Evolutionary conservation across 2,797 vertebrate species (phyloP).

Genomic region (Coendou prehensilis): DNA sequence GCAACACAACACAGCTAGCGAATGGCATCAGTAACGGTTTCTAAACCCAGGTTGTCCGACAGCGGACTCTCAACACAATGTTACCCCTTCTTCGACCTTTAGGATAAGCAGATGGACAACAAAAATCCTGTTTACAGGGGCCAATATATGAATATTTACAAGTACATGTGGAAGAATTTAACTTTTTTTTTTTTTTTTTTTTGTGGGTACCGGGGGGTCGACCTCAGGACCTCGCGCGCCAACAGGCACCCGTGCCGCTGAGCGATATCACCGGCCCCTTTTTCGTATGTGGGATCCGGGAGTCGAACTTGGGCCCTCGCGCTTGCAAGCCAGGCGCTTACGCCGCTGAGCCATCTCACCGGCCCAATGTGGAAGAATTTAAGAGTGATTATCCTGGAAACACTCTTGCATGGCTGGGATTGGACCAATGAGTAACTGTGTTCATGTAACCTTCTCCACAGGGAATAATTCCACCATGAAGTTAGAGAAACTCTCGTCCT

Average conservation of each 20-base stretch:
- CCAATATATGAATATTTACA: conserved; percentile 19
- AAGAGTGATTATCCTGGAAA: conserved; percentile 75
- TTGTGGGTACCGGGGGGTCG: too few species aligned
- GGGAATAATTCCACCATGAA: conserved; percentile 68
- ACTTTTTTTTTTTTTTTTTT: too few species aligned
- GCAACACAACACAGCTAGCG: background rate
- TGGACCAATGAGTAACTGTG: conserved; percentile 61
- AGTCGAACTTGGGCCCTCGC: too few species aligned
- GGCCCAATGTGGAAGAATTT: conserved; percentile 79
- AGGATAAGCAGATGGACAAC: background rate
- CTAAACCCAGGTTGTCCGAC: background rate
- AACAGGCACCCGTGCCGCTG: too few species aligned
- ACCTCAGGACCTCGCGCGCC: too few species aligned
- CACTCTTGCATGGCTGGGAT: conserved; percentile 60
- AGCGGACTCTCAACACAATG: background rate
- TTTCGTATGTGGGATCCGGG: too few species aligned
- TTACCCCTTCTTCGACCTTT: background rate
- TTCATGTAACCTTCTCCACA: conserved; percentile 61
- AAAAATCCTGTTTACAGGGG: background rate
- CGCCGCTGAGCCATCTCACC: too few species aligned
- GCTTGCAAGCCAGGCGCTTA: too few species aligned
- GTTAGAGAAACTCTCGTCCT: conserved; percentile 58
- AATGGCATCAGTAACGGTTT: background rate
- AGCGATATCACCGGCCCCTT: too few species aligned
- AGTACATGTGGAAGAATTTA: conserved; percentile 78